phyloP scores from a whole-genome alignment of 2,797 vertebrate genomes.

The Hyperoplus immaculatus region DNA sequence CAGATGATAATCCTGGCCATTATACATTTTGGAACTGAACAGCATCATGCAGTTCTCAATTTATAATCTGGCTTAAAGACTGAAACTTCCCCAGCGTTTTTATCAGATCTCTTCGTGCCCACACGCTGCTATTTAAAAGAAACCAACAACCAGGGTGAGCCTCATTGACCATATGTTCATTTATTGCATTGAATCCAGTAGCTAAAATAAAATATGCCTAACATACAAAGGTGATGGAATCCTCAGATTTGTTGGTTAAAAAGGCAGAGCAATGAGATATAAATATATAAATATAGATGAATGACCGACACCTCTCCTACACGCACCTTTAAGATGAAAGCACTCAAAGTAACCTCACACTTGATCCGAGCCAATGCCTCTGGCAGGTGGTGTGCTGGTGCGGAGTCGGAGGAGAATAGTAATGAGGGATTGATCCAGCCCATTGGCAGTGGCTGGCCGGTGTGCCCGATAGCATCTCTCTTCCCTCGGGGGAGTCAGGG shows the following conservation, averaged over 20 bases:
- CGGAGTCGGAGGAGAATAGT: constrained; percentile 67
- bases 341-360: constrained; percentile 57
- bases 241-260: constrained; percentile 61
- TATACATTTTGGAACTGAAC: constrained; percentile 61
- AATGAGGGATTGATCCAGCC: constrained; percentile 72
- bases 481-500: constrained; percentile 49
- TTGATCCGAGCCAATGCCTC: constrained; percentile 51
- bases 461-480: constrained; percentile 73
- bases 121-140: constrained; percentile 49
- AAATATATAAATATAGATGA: constrained; percentile 63
- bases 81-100: constrained; percentile 60
- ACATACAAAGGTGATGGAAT: constrained; percentile 73
- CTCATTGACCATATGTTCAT: constrained; percentile 67
- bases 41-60: constrained; percentile 60
- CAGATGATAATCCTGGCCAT: constrained; percentile 62
- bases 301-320: constrained; percentile 52
- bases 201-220: constrained; percentile 79
- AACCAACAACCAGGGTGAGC: constrained; percentile 43
- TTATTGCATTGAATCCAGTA: constrained; percentile 84
- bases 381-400: constrained; percentile 52
- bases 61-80: constrained; percentile 69
- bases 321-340: constrained; percentile 54
- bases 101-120: constrained; percentile 45
- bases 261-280: constrained; percentile 77
- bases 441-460: constrained; percentile 63